Evolutionary conservation across 2,113 vertebrate genomes (phyloP), one percentile per base, ranked within the genome.

Genomic region (Scartelaos histophorus): DNA sequence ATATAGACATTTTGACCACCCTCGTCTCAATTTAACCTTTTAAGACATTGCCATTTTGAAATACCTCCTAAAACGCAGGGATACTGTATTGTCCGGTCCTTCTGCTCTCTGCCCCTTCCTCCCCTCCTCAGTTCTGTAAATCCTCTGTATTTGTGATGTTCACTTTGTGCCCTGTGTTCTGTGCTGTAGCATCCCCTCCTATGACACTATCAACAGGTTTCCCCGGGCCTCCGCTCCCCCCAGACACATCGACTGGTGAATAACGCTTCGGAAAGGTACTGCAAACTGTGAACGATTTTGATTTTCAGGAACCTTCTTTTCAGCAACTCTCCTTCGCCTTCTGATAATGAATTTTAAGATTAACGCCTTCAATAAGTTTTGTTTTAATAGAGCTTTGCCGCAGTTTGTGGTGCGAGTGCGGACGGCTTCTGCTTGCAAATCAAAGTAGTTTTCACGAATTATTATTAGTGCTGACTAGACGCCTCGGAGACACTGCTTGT

Each of bases 191-290:
- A 78, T 94, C 83, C 92, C 92, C 61, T 86, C 94, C 74, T 93
- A 92, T 89, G 93, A 94, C 70, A 92, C 93, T 71, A 87, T 93
- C 87, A 94, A 91, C 91, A 93, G 93, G 88, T 95, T 94, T 82
- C 94, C 94, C 2, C 85, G 93, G 71, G 94, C 94, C 85, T 94
- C 94, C 51, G 94, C 93, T 81, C 94, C 94, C 69, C 93, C 94
- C 49, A 92, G 92, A 75, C 91, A 94, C 81, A 89, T 92, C 67
- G 93, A 94, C 91, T 95, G 94, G 93, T 94, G 93, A 94, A 78
- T 84, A 66, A 57, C 65, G 86, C 83, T 84, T 83, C 86, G 84
- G 76, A 89, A 89, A 94, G 93, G 94, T 94, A 94, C 85, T 67
- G 60, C 47, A 35, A 17, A 38, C 10, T 12, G 38, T 9, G 3